Conservation (phyloP, 2,113 vertebrate species). For the Percina caprodes region DNA sequence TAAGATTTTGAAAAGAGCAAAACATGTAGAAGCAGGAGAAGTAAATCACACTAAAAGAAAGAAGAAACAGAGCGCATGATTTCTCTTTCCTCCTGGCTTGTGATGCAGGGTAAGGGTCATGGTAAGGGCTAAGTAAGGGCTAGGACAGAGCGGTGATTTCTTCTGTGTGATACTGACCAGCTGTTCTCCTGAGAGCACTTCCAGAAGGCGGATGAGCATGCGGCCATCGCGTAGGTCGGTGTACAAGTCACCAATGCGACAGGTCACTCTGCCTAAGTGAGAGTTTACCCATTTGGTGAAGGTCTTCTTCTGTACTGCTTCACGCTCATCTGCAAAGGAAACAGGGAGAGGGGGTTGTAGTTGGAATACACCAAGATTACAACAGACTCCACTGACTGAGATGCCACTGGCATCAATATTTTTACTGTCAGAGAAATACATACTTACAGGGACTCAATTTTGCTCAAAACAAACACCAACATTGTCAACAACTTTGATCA, state of each 20-base stretch:
- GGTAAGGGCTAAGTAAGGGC: conserved; percentile 19
- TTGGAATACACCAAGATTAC: background rate
- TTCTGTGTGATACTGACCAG: conserved; percentile 86
- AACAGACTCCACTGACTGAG: background rate
- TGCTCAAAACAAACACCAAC: background rate
- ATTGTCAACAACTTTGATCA: conserved; percentile 8
- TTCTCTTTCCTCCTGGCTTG: conserved; percentile 25
- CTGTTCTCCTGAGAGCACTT: conserved; percentile 93
- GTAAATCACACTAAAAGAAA: conserved; percentile 23
- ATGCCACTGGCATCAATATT: background rate
- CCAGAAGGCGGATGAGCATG: conserved; percentile 92
- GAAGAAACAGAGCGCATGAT: conserved; percentile 42
- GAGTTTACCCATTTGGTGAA: conserved; percentile 98
- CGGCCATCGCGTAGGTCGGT: conserved; percentile 93
- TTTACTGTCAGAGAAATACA: conserved; percentile 8
- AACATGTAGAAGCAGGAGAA: conserved; percentile 4
- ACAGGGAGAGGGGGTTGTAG: conserved; percentile 10
- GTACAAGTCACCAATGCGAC: conserved; percentile 93
- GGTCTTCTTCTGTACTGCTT: conserved; percentile 96
- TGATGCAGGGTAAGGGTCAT: conserved; percentile 36
- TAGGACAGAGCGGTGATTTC: conserved; percentile 22
- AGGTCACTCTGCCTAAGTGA: conserved; percentile 91
- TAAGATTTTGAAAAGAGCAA: conserved; percentile 5
- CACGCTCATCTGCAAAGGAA: conserved; percentile 88
- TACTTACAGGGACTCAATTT: conserved; percentile 23